Percentiles rank a stretch among this genome's conserved stretches.
phyloP scores from a whole-genome alignment of 2,797 vertebrate genomes.

The Syncerus caffer region DNA sequence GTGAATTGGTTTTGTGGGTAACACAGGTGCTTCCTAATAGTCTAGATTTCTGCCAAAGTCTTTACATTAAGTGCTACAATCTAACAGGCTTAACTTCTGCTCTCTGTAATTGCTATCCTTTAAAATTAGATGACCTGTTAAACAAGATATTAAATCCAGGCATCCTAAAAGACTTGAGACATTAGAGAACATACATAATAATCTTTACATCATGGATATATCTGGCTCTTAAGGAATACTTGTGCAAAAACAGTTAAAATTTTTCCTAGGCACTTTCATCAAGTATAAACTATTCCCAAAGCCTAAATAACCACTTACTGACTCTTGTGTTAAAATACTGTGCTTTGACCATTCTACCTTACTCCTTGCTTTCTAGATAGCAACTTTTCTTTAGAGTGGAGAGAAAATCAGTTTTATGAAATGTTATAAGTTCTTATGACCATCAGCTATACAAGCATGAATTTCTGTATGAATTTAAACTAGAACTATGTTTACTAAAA shows the following conservation, averaged over 20 bases:
- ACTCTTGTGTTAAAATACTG: neutral
- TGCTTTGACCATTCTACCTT: neutral
- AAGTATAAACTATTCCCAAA: neutral
- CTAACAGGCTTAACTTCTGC: neutral
- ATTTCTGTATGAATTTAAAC: constrained; percentile 32
- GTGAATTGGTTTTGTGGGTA: constrained; percentile 24
- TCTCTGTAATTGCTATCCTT: neutral
- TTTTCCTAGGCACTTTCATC: neutral
- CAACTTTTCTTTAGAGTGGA: neutral
- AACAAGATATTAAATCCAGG: neutral
- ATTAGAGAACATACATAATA: neutral
- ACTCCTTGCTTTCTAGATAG: neutral
- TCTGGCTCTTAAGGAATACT: neutral
- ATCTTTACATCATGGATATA: neutral
- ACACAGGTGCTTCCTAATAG: constrained; percentile 34
- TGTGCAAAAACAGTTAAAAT: neutral
- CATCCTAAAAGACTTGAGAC: neutral
- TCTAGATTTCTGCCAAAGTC: neutral
- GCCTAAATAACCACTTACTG: neutral
- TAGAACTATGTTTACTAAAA: neutral
- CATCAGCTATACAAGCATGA: neutral
- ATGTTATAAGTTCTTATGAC: neutral
- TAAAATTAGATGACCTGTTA: constrained; percentile 26
- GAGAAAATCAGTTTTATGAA: neutral
- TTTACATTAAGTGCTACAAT: neutral